Evolutionary conservation across 2,797 vertebrate genomes (phyloP), one percentile per base, ranked within the genome.

Genomic region (Botia kubotai): DNA sequence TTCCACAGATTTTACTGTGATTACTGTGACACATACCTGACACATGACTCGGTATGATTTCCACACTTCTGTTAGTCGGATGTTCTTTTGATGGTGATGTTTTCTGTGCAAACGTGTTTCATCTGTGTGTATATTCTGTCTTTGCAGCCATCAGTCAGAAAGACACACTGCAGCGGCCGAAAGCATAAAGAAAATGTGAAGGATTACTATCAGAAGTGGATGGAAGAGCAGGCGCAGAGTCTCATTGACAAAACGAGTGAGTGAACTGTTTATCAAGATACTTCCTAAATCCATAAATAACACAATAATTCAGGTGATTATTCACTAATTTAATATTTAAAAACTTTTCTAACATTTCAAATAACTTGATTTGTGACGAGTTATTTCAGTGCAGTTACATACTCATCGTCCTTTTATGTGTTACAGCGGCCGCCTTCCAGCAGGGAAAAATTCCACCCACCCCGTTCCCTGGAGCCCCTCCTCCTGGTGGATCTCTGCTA

Each of bases 171-270:
- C 90, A 98, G 97, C 55, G 97, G 98, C 10, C 91, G 98, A 46
- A 99, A 99, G 85, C 98, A 99, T 89, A 99, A 99, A 91, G 98
- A 99, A 89, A 99, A 99, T 83, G 98, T 99, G 79, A 98, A 99
- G 81, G 98, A 99, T 66, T 99, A 99, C 86, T 99, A 99, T 82
- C 98, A 99, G 88, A 99, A 99, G 91, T 99, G 98, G 98, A 99
- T 99, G 98, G 98, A 99, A 88, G 98, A 99, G 77, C 98, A 99
- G 89, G 98, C 98, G 0, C 98, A 99, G 92, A 99, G 96, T 90
- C 95, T 99, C 81, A 99, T 99, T 81, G 98, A 99, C 79, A 99
- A 99, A 93, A 99, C 98, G 80, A 99, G 97, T 99, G 91, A 91
- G 96, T 81, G 8, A 10, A 17, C 33, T 26, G 23, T 26, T 26